These are phyloP conservation scores for Miltochrista miniata DNA, from an alignment of 2,888 invertebrate genomes.

Conservation along the genomic window DNA sequence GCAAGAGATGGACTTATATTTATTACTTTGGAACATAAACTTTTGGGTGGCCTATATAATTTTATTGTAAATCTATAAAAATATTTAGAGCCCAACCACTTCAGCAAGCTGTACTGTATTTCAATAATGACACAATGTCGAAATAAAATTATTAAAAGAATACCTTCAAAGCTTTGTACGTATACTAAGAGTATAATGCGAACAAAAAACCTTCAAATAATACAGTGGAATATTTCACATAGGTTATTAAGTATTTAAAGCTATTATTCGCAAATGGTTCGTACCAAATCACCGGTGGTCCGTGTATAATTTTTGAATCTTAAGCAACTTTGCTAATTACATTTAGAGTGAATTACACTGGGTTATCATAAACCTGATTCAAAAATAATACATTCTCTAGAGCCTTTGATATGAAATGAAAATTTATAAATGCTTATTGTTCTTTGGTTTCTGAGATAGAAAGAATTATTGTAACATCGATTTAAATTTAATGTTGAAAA, in stretches of 20 bases:
- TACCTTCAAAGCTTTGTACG: background rate
- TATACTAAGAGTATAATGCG: background rate
- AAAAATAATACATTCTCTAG: too few species aligned
- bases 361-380: background rate
- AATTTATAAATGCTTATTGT: too few species aligned
- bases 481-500: too few species aligned
- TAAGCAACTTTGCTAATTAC: background rate
- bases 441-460: too few species aligned
- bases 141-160: background rate
- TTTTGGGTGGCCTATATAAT: too few species aligned
- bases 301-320: background rate
- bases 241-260: constrained; percentile 12
- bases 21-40: too few species aligned
- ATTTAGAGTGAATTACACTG: background rate
- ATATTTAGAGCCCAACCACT: too few species aligned
- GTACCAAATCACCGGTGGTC: constrained; percentile 1
- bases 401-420: too few species aligned
- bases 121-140: background rate
- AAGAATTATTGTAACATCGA: too few species aligned
- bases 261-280: constrained; percentile 1
- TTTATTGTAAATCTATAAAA: too few species aligned
- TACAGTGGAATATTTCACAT: constrained; percentile 18
- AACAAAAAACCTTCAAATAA: constrained; percentile 6
- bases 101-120: too few species aligned
- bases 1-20: too few species aligned